Evolutionary conservation across 2,113 vertebrate genomes (phyloP).

Genomic region (Oreochromis aureus): DNA sequence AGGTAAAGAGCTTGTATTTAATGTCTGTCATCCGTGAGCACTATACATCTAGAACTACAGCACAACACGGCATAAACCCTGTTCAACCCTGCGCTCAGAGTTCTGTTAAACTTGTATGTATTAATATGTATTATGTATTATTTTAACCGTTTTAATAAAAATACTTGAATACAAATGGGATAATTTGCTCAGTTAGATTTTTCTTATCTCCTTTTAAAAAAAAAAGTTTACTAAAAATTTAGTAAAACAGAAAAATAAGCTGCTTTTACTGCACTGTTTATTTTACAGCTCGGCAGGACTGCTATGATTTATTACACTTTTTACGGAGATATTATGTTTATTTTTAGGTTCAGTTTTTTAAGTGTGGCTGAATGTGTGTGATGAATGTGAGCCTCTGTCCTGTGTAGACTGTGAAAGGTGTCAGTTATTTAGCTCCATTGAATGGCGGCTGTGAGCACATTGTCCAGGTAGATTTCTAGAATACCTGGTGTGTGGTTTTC

Average conservation of each 20-base stretch:
- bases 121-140: neutral
- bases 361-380: neutral
- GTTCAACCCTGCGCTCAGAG: neutral
- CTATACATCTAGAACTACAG: neutral
- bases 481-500: slow-evolving; percentile 6
- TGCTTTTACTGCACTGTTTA: neutral
- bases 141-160: neutral
- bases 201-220: neutral
- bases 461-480: slow-evolving; percentile 65
- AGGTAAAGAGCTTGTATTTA: neutral
- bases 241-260: neutral
- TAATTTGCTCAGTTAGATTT: neutral
- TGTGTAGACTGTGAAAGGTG: slow-evolving; percentile 4
- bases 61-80: neutral
- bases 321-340: neutral
- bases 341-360: neutral
- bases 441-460: slow-evolving; percentile 45
- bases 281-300: neutral
- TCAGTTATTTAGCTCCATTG: neutral
- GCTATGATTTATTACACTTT: neutral
- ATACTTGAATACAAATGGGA: neutral
- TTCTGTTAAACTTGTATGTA: neutral
- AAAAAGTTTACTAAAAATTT: accelerated
- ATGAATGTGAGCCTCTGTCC: neutral
- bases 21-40: neutral